phyloP scores from a whole-genome alignment of 2,888 invertebrate genomes.

The Gastracanthus pulcherrimus region DNA sequence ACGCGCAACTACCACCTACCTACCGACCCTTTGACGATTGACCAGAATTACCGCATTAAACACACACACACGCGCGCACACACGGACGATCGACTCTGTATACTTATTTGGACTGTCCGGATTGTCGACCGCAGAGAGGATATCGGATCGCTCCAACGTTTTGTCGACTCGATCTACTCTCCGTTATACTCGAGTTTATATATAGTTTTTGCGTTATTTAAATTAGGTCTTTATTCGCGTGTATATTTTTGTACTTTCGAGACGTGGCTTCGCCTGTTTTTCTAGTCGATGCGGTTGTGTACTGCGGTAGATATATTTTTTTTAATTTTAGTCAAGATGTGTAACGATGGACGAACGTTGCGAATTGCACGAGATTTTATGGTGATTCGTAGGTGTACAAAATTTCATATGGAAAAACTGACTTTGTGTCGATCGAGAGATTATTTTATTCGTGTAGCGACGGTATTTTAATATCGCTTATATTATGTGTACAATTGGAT shows the following conservation, averaged over 20 bases:
- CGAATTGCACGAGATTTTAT: not conserved
- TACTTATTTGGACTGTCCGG: not conserved
- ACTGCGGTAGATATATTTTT: no score
- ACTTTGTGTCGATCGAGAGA: no score
- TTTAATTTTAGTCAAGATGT: no score
- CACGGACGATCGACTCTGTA: not conserved
- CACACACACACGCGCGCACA: not conserved
- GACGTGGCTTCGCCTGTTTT: no score
- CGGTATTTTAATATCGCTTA: no score
- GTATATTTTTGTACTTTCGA: not conserved
- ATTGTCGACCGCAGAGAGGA: not conserved
- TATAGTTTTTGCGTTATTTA: not conserved
- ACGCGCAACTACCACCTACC: not conserved
- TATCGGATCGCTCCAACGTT: not conserved
- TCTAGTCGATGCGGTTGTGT: no score
- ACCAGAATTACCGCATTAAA: constrained; percentile 1
- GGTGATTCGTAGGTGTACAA: not conserved
- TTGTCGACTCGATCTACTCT: not conserved
- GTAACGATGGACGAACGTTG: no score
- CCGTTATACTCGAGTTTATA: not conserved
- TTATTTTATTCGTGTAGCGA: no score
- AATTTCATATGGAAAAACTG: not conserved
- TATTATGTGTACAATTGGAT: not conserved
- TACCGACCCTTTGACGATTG: not conserved
- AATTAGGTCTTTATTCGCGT: not conserved